Percentiles rank a stretch among this genome's conserved stretches.
Conservation (phyloP, 2,888 invertebrate genomes). For the Meta bourneti region DNA sequence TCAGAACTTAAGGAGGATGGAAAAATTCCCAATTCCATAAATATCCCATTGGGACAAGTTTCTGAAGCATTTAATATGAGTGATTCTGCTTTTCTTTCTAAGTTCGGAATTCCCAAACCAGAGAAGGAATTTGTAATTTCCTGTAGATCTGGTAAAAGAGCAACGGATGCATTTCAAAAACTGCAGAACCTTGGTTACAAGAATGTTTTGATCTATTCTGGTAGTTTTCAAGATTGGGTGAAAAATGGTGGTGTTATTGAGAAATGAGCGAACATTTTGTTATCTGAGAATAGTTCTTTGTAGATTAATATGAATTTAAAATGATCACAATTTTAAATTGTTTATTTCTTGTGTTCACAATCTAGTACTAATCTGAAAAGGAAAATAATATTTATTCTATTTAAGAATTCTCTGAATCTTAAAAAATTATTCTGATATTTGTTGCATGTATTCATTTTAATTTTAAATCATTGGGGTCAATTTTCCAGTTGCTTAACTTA, state of each 20-base stretch:
- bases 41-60: constrained; percentile 71
- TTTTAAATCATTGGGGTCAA: no score
- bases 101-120: constrained; percentile 61
- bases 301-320: background rate
- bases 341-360: no score
- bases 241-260: constrained; percentile 71
- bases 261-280: constrained; percentile 23
- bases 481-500: no score
- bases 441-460: no score
- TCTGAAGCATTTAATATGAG: constrained; percentile 59
- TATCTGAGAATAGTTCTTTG: background rate
- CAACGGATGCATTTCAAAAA: constrained; percentile 48
- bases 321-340: background rate
- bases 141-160: constrained; percentile 70
- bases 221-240: constrained; percentile 74
- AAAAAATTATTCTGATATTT: no score
- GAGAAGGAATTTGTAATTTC: constrained; percentile 38
- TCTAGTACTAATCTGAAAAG: no score
- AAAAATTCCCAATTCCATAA: constrained; percentile 71
- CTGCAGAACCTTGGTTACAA: constrained; percentile 56
- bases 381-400: no score
- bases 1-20: constrained; percentile 72
- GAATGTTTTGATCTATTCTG: constrained; percentile 55
- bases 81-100: constrained; percentile 29
- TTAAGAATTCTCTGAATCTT: no score